phyloP scores from a whole-genome alignment of 2,888 invertebrate species.

The Uloborus plumipes region DNA sequence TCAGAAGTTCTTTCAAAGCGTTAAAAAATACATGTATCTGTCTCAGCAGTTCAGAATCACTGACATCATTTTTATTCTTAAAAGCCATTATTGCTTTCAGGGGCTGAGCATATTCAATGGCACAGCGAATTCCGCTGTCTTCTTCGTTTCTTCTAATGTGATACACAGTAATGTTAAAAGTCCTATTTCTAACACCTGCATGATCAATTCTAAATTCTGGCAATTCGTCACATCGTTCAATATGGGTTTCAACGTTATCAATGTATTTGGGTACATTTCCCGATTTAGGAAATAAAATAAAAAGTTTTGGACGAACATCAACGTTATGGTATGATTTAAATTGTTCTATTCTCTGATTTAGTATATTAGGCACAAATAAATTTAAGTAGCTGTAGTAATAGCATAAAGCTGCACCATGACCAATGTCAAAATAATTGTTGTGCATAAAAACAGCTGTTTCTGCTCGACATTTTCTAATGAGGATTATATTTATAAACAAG shows the following conservation, averaged over 20 bases:
- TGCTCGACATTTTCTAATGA: too few species aligned
- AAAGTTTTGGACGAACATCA: constrained; percentile 20
- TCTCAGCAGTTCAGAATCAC: constrained; percentile 1
- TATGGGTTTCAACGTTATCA: constrained; percentile 3
- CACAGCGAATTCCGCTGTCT: constrained; percentile 2
- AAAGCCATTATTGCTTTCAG: constrained; percentile 15
- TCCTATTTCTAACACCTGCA: constrained; percentile 14
- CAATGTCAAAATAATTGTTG: constrained; percentile 1
- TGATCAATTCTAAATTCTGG: neutral
- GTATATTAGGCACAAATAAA: neutral
- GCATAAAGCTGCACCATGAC: constrained; percentile 31
- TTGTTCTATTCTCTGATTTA: neutral
- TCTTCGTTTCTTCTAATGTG: neutral
- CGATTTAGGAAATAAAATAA: constrained; percentile 31
- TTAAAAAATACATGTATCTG: constrained; percentile 21
- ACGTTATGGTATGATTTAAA: constrained; percentile 15
- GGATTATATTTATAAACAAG: too few species aligned
- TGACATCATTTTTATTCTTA: constrained; percentile 15
- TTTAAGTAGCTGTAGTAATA: constrained; percentile 45
- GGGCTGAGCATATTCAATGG: constrained; percentile 43
- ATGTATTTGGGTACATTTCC: constrained; percentile 25
- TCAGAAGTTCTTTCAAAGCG: constrained; percentile 18
- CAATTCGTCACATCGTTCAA: constrained; percentile 29
- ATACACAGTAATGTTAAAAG: constrained; percentile 36
- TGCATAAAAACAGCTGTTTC: neutral